These are phyloP conservation scores for Tonatia bakeri DNA, from an alignment of 2,113 vertebrate genomes.

Conservation along the genomic window DNA sequence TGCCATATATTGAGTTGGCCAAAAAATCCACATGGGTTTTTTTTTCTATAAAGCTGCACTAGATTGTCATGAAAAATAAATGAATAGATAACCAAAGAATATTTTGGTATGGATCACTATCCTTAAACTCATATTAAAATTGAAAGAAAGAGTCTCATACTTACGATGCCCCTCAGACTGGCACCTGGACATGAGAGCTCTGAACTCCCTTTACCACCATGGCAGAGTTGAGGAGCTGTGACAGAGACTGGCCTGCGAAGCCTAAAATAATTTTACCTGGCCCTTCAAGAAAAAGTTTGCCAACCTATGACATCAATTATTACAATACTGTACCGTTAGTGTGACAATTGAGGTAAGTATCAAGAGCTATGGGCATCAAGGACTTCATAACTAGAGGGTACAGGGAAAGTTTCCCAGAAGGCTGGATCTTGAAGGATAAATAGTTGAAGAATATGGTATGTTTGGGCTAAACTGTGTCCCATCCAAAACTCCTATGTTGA, in stretches of 20 bases:
- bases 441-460: neutral
- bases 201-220: neutral
- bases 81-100: neutral
- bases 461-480: neutral
- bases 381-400: neutral
- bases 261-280: neutral
- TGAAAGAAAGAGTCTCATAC: neutral
- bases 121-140: neutral
- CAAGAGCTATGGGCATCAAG: neutral
- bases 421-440: neutral
- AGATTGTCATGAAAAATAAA: conserved; percentile 10
- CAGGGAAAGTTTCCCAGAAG: neutral
- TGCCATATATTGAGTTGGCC: neutral
- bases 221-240: neutral
- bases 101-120: neutral
- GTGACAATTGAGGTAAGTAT: neutral
- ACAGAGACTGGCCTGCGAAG: neutral
- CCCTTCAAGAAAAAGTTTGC: neutral
- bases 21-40: neutral
- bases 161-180: neutral
- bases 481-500: neutral
- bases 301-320: neutral
- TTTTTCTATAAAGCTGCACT: neutral
- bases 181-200: neutral
- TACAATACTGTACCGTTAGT: neutral